Percentiles rank a stretch among this genome's conserved stretches.
These are phyloP conservation scores for Calameuta pallipes DNA, from an alignment of 2,888 invertebrate genomes.

Conservation along the genomic window DNA sequence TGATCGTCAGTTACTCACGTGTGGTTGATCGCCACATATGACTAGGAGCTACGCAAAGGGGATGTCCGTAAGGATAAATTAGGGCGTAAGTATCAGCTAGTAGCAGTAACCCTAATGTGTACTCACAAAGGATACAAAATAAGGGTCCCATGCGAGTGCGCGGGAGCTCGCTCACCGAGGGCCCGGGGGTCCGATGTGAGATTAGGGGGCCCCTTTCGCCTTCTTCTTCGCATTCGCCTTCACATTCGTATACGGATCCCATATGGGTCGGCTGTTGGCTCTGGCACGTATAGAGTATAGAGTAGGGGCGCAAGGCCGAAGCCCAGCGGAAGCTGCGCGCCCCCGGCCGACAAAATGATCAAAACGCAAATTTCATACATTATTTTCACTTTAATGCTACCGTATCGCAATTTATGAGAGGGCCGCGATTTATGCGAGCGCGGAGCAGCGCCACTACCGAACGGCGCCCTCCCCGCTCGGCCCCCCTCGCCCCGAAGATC, in stretches of 20 bases:
- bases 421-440: conserved; percentile 59
- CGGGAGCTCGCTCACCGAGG: conserved; percentile 21
- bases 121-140: background rate
- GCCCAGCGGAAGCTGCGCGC: conserved; percentile 56
- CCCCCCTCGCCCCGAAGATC: conserved; percentile 29
- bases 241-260: background rate
- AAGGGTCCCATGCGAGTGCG: background rate
- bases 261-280: background rate
- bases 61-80: background rate
- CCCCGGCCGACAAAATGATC: conserved; percentile 64
- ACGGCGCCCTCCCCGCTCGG: background rate
- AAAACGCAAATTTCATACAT: conserved; percentile 65
- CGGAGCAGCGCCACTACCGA: background rate
- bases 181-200: conserved; percentile 55
- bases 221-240: too few relatives aligned
- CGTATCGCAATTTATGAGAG: conserved; percentile 64
- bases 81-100: background rate
- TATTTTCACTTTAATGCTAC: conserved; percentile 65
- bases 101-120: background rate
- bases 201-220: conserved; percentile 47
- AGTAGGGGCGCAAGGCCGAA: conserved; percentile 1
- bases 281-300: background rate
- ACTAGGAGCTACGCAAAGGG: background rate
- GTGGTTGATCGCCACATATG: background rate
- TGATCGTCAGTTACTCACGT: background rate